Base-by-base conservation (phyloP, 2,888 invertebrate genomes). In the Ectropis crepuscularia region DNA sequence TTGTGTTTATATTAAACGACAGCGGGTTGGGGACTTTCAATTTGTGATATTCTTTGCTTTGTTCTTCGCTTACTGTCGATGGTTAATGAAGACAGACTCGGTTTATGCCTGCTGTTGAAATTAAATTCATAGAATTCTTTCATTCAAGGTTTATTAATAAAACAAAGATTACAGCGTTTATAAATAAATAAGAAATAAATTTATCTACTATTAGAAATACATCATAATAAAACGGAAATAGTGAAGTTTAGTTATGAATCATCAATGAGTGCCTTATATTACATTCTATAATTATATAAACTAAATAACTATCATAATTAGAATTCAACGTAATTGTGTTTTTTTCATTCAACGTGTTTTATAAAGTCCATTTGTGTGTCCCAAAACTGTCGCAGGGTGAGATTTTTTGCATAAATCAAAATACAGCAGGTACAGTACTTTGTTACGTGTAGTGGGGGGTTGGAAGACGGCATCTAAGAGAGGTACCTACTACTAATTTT, bases 1-100 rank as follows among this genome's bases (percentile, higher is more conserved):
- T 85, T 84, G 82, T 83, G 76, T 86, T 86, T 83, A 80, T 80
- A 78, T 81, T 77, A 82, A 81, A 79, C 79, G 83, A 82, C 80
- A 82, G 81, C 77, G 77, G 76, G 77, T 75, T 70, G 70, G 76
- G 74, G 79, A 75, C 76, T 81, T 82, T 80, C 78, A 78, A 79
- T 82, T 83, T 77, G 74, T 69, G 74, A 72, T 74, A 73, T 77
- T 79, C 78, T 78, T 83, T 79, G 80, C 79, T 80, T 85, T 83
- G 81, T 84, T 82, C 78, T 75, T 77, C 72, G 61, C 68, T 72
- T 71, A 74, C 71, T 61, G 68, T 75, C 75, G 73, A 77, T 79
- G 77, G 77, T 79, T 79, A 77, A 75, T 74, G 74, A 68, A 61
- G 65, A 61, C 61, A 51, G 62, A 57, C 46, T 68, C 68, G 67